Evolutionary conservation across 2,797 vertebrate species (phyloP), one percentile per base, ranked within the genome.

Genomic region (Sebastes matsubarae): DNA sequence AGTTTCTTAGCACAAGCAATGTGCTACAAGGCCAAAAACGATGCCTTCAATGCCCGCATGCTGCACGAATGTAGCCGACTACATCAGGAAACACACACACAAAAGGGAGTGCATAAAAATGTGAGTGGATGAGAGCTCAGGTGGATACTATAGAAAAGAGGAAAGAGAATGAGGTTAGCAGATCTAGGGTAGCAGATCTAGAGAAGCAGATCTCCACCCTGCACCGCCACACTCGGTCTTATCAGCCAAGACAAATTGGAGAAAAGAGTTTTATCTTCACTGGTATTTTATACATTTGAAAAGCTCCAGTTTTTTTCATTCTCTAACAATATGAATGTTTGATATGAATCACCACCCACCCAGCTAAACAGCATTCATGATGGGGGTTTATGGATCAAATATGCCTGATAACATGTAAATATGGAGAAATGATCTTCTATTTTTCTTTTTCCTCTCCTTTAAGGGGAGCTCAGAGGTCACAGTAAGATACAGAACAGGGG

Each of bases 201-300:
- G 71, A 66, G 75, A 71, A 58, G 54, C 66, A 25, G 22, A 84
- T 73, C 64, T 50, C 25, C n/a, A n/a, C n/a, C 29, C 50, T 1
- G 42, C 32, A 30, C 20, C 16, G n/a, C 84, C 81, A 76, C 64
- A 13, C 27, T 54, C 8, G 3, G 7, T 66, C 67, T 87, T 79
- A 85, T 89, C 86, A 59, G 72, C 80, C 24, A 5, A 68, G 79
- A 81, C 58, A 55, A 77, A 84, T 69, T 38, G 68, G 68, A 79
- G 73, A 71, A 75, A 84, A 60, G 32, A 70, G 61, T 66, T 87
- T 87, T 85, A 84, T 85, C 86, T 81, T 25, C 50, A 5, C 25
- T 55, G 77, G 30, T 84, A 30, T 46, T 60, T 46, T 60, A 72
- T 80, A n/a, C 52, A 75, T 81, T 82, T 69, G 66, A 86, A 81